Evolutionary conservation across 2,888 invertebrate species (phyloP), one percentile per base, ranked within the genome.

Genomic region (Andricus quercusramuli): DNA sequence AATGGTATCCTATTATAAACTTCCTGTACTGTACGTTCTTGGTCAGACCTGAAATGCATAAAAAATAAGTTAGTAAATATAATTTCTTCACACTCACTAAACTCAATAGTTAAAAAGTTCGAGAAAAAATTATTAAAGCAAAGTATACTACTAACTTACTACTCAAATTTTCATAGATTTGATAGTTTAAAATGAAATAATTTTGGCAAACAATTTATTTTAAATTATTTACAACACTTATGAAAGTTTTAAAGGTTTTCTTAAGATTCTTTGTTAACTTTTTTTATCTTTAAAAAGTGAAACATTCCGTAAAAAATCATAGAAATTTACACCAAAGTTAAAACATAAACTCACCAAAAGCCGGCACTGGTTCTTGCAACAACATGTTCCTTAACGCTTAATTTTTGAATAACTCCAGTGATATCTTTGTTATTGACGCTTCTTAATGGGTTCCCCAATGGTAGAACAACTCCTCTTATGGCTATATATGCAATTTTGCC

Each of bases 281-380:
- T 44, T 44, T 44, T 44, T 44, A 13, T 44, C 44, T 15, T 3
- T 44, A 44, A 44, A 44, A 13, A 13, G 44, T 44, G 44, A 17
- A 47, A 47, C 47, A 2, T 47, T 17, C n/a, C 8, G 51, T n/a
- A 51, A n/a, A 51, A 51, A 51, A 8, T 20, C 6, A 8, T 20
- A 51, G 20, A 4, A 51, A 51, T 51, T 51, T 51, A 1, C 51
- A 51, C 51, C 51, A 20, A 47, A 47, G 20, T 51, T 13, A 41
- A 22, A 44, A 66, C 9, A 22, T 56, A 5, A 11, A 22, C 41
- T 62, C 82, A 93, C 97, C 97, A 97, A 93, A 97, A 97, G 6
- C 97, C 97, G n/a, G 96, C 96, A 8, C 96, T 95, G 51, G 96
- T 96, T 87, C 97, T 94, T n/a, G 97, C 96, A 83, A 97, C 95